These are phyloP conservation scores for Carpatolechia fugitivella DNA, from an alignment of 2,888 invertebrate species.

Conservation along the genomic window DNA sequence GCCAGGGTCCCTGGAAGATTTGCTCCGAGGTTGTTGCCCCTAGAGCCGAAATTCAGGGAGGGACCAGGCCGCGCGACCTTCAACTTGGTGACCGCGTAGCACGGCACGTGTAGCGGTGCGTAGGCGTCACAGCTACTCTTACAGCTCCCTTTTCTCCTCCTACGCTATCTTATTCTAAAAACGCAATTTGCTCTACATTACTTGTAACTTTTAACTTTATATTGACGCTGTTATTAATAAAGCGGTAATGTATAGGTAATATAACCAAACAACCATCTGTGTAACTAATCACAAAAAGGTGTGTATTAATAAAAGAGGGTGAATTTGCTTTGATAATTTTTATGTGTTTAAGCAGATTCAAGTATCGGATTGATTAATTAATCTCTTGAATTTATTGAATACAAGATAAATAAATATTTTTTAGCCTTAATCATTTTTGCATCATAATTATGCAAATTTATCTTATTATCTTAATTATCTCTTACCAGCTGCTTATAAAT, in stretches of 20 bases:
- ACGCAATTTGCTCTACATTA: not conserved
- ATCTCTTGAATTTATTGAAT: too few relatives aligned
- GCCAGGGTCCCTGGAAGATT: conserved; percentile 75
- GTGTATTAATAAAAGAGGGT: too few relatives aligned
- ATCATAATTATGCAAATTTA: too few relatives aligned
- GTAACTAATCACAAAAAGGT: too few relatives aligned
- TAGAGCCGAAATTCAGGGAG: conserved; percentile 64
- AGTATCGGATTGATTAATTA: too few relatives aligned
- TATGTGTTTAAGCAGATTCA: too few relatives aligned
- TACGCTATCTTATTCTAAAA: not conserved
- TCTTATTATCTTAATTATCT: too few relatives aligned
- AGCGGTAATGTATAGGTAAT: not conserved
- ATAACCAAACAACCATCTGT: too few relatives aligned
- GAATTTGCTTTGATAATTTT: too few relatives aligned
- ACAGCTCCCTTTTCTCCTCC: not conserved
- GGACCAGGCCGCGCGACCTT: conserved; percentile 64
- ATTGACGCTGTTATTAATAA: not conserved
- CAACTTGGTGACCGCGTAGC: conserved; percentile 57
- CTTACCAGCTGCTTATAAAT: too few relatives aligned
- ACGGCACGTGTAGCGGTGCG: conserved; percentile 64
- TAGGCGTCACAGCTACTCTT: conserved; percentile 39
- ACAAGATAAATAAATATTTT: too few relatives aligned
- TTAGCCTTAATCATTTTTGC: too few relatives aligned
- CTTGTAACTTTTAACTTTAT: not conserved
- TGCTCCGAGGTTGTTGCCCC: conserved; percentile 67